Evolutionary conservation across 2,888 invertebrate species (phyloP).

Genomic region (Hirtodrosophila duncani): DNA sequence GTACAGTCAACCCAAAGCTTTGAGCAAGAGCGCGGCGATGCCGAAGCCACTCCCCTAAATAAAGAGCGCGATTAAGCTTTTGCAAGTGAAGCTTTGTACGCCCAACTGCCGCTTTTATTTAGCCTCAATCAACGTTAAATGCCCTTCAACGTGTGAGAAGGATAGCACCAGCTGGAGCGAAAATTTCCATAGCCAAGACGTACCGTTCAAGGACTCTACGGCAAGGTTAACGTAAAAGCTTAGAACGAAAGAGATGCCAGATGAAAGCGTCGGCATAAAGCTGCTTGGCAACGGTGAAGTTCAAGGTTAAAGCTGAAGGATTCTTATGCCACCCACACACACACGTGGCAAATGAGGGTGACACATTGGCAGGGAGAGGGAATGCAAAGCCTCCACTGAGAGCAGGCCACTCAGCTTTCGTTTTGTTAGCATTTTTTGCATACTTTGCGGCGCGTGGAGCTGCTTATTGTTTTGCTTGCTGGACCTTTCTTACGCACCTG

Average conservation of each 20-base stretch:
- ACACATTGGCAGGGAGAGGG: conserved; percentile 9
- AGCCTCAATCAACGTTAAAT: conserved; percentile 50
- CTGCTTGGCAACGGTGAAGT: conserved; percentile 68
- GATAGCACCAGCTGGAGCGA: conserved; percentile 23
- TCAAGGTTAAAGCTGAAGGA: conserved; percentile 73
- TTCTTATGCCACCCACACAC: conserved; percentile 37
- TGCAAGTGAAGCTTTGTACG: background rate
- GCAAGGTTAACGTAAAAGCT: conserved; percentile 62
- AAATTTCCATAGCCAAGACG: conserved; percentile 43
- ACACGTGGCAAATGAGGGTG: conserved; percentile 38
- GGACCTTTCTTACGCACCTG: conserved; percentile 41
- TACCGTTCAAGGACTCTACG: conserved; percentile 53
- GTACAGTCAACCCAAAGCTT: conserved; percentile 64
- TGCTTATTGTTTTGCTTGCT: conserved; percentile 43
- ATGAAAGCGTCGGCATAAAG: conserved; percentile 11
- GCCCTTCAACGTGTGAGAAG: conserved; percentile 23
- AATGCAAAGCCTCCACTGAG: no score
- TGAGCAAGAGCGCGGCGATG: conserved; percentile 1
- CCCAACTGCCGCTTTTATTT: conserved; percentile 44
- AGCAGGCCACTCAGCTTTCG: background rate
- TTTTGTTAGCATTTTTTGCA: conserved; percentile 29
- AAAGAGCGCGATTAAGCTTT: conserved; percentile 4
- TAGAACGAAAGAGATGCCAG: conserved; percentile 21
- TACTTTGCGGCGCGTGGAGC: conserved; percentile 57
- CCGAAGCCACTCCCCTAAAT: conserved; percentile 32